Base-by-base conservation (phyloP, 2,888 invertebrate species). In the Pocota personata region DNA sequence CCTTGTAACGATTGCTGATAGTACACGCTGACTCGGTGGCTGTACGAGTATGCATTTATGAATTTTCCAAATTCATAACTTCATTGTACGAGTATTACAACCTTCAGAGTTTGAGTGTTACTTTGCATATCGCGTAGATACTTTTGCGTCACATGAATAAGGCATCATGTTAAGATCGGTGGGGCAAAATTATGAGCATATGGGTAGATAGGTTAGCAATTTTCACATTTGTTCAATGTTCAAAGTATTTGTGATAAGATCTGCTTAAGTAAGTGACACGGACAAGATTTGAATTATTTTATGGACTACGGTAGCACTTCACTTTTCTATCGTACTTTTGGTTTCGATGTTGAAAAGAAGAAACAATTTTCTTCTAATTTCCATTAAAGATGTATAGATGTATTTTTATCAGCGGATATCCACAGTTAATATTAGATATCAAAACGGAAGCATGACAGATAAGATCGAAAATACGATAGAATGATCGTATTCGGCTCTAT, bases 1-100 rank as follows among this genome's bases (percentile, higher is more conserved):
- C 50, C 78, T 72, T 83, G 83, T 83, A 78, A 78, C 83, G 83
- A 83, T 83, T 79, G 67, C 83, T 73, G 83, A 83, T 83, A 83
- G 32, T 48, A 55, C 62, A 12, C 3, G n/a, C 35, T n/a, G 16
- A 40, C 43, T 46, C 55, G 62, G 48, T 35, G 75, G 64, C 50
- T 50, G 60, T 66, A n/a, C n/a, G n/a, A n/a, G n/a, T n/a, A 57
- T 77, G 72, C 82, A 86, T 77, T 86, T 86, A 77, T 82, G 86
- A 86, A 72, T 72, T 86, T 69, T 80, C 60, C 21, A 69, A 71
- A 82, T 76, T 86, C 82, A 82, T 82, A 86, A 72, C 72, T 86
- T 58, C 58, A 71, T 69, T 64, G 72, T 69, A n/a, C n/a, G n/a
- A n/a, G n/a, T n/a, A 8, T 30, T 35, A 52, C 69, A 80, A 76